phyloP scores from a whole-genome alignment of 2,797 vertebrate genomes.

The Balearica regulorum region DNA sequence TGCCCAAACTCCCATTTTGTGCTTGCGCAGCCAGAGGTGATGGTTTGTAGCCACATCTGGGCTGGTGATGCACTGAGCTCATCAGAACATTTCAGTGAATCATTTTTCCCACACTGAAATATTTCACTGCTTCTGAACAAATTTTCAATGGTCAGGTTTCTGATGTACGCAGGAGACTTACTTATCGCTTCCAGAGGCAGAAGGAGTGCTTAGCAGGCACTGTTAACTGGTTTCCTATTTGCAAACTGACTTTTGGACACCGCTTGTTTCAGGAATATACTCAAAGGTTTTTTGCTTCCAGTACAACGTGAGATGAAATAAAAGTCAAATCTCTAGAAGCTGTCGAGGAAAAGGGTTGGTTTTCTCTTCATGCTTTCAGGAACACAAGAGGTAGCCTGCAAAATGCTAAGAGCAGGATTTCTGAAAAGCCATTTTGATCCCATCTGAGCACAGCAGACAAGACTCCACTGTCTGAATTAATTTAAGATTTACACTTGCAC shows the following conservation, averaged over 20 bases:
- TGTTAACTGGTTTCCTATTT: not conserved
- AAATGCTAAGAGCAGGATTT: not conserved
- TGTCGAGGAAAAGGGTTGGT: not conserved
- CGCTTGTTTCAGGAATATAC: not conserved
- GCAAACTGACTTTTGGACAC: not conserved
- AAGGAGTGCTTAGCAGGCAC: not conserved
- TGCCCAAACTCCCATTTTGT: not conserved
- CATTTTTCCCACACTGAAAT: not conserved
- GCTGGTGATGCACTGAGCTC: not conserved
- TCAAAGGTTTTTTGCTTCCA: not conserved
- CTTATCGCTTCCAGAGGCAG: not conserved
- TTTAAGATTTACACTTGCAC: slow-evolving; percentile 11
- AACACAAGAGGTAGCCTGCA: not conserved
- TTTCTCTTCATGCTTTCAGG: not conserved
- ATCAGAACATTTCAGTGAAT: slow-evolving; percentile 16
- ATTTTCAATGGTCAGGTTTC: not conserved
- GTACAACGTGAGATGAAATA: not conserved
- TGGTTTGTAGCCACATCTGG: not conserved
- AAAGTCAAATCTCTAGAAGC: not conserved
- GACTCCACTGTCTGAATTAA: not conserved
- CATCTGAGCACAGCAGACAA: not conserved
- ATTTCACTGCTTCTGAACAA: not conserved
- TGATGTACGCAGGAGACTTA: not conserved
- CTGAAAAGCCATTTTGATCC: not conserved
- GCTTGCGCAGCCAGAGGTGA: not conserved